These are phyloP conservation scores for Eupsittula cactorum DNA, from an alignment of 2,113 vertebrate species.

Conservation along the genomic window DNA sequence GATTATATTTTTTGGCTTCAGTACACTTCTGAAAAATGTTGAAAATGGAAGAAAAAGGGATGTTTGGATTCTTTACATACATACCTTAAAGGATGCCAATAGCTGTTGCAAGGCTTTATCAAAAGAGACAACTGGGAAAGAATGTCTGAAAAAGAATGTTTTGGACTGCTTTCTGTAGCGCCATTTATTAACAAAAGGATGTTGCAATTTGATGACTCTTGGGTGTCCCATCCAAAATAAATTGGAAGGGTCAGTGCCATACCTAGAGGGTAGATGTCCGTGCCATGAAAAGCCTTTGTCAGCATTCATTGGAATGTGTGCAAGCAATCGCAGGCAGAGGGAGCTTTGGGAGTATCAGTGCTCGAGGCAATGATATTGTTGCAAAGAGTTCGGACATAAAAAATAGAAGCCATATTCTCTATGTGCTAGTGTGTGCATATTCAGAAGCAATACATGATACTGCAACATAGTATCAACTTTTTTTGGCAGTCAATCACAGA, in stretches of 20 bases:
- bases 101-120: neutral
- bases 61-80: neutral
- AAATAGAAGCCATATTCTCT: neutral
- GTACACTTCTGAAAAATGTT: neutral
- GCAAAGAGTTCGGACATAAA: neutral
- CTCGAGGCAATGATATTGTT: neutral
- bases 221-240: neutral
- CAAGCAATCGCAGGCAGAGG: neutral
- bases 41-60: neutral
- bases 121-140: neutral
- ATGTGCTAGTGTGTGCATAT: neutral
- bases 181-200: fast-evolving
- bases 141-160: neutral
- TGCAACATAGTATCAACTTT: fast-evolving
- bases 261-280: neutral
- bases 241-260: neutral
- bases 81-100: neutral
- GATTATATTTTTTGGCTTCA: neutral
- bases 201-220: neutral
- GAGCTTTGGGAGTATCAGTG: neutral
- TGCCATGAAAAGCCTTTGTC: neutral
- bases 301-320: fast-evolving
- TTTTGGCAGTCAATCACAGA: neutral
- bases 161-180: neutral
- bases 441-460: neutral